Evolutionary conservation across 2,113 vertebrate species (phyloP), one percentile per base, ranked within the genome.

Genomic region (Ellobius talpinus): DNA sequence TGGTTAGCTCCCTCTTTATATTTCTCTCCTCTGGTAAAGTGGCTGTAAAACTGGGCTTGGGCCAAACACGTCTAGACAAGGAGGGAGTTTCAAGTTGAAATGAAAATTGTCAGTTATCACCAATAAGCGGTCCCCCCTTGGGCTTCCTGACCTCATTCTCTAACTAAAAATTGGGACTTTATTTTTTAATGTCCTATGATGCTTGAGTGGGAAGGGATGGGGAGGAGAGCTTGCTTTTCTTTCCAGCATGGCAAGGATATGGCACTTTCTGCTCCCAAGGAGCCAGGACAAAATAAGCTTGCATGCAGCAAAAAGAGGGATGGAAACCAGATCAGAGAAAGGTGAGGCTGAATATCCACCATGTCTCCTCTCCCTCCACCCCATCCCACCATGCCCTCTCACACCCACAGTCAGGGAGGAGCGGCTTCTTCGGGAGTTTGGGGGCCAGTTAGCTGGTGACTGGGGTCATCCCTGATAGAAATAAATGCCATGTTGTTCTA

Each of bases 111-210:
- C 93, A 96, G 92, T 90, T 95, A 87, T 95, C 87, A 92, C 89
- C 36, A 47, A 85, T 14, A 47, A 92, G 91, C 23, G 0, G n/a
- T 91, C n/a, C 91, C 92, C 96, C 86, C 86, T 65, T 89, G 97
- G 96, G 97, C 89, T 94, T 94, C 74, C 94, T 97, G 97, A 95
- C 96, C 98, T 98, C 97, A 97, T 98, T 98, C 91, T 98, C 90
- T 45, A 87, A 36, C 96, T 94, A 73, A 93, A 98, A 98, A 98
- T 52, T 96, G 89, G 97, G 93, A 93, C 98, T 97, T 94, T 72
- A 33, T 81, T 79, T 47, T 13, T 88, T 94, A 87, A 73, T 79
- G 93, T 96, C 95, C 96, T 89, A 55, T 84, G 85, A 92, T 72
- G 50, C 72, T 89, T 79, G 55, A 74, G 73, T 82, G 39, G 79